phyloP scores from a whole-genome alignment of 2,113 vertebrate species.

The Petromus typicus region DNA sequence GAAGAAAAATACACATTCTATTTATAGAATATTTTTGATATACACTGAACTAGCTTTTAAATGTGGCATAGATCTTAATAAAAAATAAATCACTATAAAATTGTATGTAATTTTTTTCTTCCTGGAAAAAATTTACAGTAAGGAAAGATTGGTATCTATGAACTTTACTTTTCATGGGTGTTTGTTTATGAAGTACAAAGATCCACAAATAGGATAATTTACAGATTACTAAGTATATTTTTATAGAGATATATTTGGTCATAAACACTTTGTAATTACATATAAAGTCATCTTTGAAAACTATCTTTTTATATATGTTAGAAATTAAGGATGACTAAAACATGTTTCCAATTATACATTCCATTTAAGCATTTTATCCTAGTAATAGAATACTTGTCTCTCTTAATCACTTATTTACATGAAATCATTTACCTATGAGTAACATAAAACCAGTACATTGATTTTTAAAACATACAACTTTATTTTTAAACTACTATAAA shows the following conservation, averaged over 20 bases:
- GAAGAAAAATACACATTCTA: background rate
- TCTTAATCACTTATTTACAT: background rate
- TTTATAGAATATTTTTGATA: constrained; percentile 43
- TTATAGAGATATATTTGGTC: constrained; percentile 10
- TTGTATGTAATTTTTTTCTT: background rate
- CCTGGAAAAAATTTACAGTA: background rate
- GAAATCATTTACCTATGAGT: background rate
- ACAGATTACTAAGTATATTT: background rate
- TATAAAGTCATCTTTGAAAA: constrained; percentile 5
- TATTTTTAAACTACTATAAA: background rate
- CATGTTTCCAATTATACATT: background rate
- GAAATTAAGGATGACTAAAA: constrained; percentile 30
- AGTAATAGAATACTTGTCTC: background rate
- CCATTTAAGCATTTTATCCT: background rate
- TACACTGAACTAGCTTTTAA: constrained; percentile 24
- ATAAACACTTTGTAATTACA: background rate
- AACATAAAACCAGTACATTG: background rate
- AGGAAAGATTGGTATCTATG: background rate
- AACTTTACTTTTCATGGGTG: background rate
- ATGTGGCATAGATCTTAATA: background rate
- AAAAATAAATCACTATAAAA: background rate
- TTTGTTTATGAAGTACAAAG: background rate
- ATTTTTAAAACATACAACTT: background rate
- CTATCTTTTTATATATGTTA: background rate
- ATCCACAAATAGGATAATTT: background rate